Evolutionary conservation across 2,888 invertebrate species (phyloP).

Genomic region (Cryptus armator): DNA sequence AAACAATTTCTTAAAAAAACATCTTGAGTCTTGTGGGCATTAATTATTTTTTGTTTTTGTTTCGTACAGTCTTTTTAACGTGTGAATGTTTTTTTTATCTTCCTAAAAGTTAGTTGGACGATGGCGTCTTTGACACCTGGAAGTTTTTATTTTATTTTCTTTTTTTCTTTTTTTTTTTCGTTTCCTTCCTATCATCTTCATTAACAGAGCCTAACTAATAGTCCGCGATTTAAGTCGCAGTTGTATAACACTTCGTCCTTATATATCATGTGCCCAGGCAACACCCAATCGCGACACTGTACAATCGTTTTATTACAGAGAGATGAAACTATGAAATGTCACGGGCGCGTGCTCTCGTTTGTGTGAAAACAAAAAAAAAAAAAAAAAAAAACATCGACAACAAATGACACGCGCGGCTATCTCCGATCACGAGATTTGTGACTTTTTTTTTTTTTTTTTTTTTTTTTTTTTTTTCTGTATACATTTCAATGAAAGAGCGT

Average conservation of each 20-base stretch:
- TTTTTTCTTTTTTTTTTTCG: constrained; percentile 62
- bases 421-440: constrained; percentile 21
- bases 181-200: constrained; percentile 55
- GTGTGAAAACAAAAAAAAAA: constrained; percentile 25
- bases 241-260: constrained; percentile 67
- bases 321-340: constrained; percentile 56
- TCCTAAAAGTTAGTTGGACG: constrained; percentile 84
- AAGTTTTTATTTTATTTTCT: constrained; percentile 75
- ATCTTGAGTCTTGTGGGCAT: constrained; percentile 81
- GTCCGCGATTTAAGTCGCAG: constrained; percentile 75
- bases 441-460: constrained; percentile 15
- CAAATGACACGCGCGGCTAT: constrained; percentile 35
- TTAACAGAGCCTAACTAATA: constrained; percentile 78
- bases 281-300: constrained; percentile 63
- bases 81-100: constrained; percentile 78
- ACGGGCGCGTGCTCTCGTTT: constrained; percentile 65
- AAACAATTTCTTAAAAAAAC: constrained; percentile 75
- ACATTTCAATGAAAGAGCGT: constrained; percentile 4
- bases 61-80: constrained; percentile 84
- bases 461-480: too few species aligned
- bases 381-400: constrained; percentile 25
- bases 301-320: constrained; percentile 56
- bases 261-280: constrained; percentile 48
- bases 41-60: constrained; percentile 71
- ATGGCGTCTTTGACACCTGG: constrained; percentile 83